A percentile compares a stretch with the other conserved stretches of the same genome.
Conservation (phyloP, 2,113 vertebrate species). For the Alces alces region DNA sequence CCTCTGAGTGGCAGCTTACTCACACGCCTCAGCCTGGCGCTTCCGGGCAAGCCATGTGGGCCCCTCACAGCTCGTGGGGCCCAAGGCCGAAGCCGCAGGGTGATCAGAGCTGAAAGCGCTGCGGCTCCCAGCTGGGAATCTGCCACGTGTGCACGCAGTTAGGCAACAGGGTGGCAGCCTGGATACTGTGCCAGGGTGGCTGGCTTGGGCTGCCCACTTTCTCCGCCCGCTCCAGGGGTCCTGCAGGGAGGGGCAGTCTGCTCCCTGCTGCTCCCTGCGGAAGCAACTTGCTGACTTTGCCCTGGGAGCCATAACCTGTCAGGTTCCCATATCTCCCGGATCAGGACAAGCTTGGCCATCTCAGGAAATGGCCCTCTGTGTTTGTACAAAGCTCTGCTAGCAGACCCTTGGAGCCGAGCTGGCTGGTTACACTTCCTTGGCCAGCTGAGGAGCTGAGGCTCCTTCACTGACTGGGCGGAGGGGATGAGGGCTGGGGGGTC, state of each 20-base stretch:
- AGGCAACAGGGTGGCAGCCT: neutral
- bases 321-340: neutral
- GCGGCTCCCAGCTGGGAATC: neutral
- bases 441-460: fast-evolving
- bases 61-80: fast-evolving
- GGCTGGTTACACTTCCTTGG: neutral
- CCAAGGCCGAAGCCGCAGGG: neutral
- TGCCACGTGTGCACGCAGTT: fast-evolving
- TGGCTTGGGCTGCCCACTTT: neutral
- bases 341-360: neutral
- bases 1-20: fast-evolving
- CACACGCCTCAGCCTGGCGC: neutral
- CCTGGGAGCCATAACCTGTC: neutral
- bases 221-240: fast-evolving
- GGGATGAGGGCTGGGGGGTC: neutral
- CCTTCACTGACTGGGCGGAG: neutral
- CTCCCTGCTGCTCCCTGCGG: neutral
- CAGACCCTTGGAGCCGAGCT: neutral
- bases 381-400: neutral
- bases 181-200: neutral
- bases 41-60: neutral
- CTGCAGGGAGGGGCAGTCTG: neutral
- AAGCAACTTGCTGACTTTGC: neutral
- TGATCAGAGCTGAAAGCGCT: too few species aligned
- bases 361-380: conserved; percentile 30